Percentiles rank a stretch among this genome's conserved stretches.
These are phyloP conservation scores for Quiscalus mexicanus DNA, from an alignment of 2,113 vertebrate species.

Conservation along the genomic window DNA sequence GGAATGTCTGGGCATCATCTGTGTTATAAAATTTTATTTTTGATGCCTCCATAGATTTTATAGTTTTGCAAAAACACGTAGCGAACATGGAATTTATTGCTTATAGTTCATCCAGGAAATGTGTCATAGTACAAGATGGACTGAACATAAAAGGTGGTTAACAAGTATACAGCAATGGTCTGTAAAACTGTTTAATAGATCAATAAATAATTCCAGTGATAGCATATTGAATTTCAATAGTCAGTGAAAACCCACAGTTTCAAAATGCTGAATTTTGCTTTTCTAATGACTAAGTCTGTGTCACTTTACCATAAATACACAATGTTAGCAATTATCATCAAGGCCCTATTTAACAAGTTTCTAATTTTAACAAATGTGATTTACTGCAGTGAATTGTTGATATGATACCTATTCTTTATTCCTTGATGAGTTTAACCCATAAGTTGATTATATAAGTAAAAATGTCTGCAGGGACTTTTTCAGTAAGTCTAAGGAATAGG, in stretches of 20 bases:
- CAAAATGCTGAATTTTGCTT: conserved; percentile 46
- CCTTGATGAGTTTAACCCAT: conserved; percentile 59
- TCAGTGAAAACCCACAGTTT: background rate
- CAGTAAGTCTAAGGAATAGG: background rate
- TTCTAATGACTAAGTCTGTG: background rate
- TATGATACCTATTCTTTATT: conserved; percentile 2
- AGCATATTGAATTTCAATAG: conserved; percentile 41
- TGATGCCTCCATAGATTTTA: conserved; percentile 9
- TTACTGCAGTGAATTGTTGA: conserved; percentile 17
- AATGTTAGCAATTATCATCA: conserved; percentile 37
- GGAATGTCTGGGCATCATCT: conserved; percentile 24
- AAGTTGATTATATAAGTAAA: conserved; percentile 47
- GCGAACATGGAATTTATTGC: conserved; percentile 29
- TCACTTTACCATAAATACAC: conserved; percentile 1
- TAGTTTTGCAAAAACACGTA: background rate
- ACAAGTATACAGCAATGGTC: background rate
- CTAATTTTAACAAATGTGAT: conserved; percentile 28
- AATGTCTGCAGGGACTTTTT: conserved; percentile 8
- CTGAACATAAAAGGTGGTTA: conserved; percentile 27
- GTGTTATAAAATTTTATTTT: conserved; percentile 34
- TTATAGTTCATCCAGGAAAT: conserved; percentile 19
- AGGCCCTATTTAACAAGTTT: conserved; percentile 33
- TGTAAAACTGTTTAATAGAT: conserved; percentile 37
- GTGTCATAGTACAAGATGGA: conserved; percentile 15
- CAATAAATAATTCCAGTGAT: conserved; percentile 53